Percentiles rank a stretch among this genome's conserved stretches.
Conservation (phyloP, 2,113 vertebrate genomes). For the Tupaia tana region DNA sequence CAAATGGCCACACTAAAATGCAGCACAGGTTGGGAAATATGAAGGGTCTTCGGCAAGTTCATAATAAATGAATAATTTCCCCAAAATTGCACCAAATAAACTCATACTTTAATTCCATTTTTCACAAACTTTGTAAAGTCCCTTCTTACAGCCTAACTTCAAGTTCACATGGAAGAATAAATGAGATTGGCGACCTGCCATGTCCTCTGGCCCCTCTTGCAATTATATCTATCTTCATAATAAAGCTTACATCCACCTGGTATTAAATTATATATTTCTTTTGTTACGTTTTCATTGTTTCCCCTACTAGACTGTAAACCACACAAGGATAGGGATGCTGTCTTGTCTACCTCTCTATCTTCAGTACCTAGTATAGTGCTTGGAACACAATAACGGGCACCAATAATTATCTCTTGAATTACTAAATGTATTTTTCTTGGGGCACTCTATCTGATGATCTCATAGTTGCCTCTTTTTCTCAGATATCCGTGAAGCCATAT, state of each 20-base stretch:
- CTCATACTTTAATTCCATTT: too few relatives aligned
- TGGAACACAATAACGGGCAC: background rate
- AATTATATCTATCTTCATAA: background rate
- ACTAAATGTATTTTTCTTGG: background rate
- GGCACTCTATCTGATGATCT: background rate
- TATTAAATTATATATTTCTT: background rate
- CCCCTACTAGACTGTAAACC: background rate
- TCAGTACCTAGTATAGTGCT: background rate
- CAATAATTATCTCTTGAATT: background rate
- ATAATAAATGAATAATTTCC: too few relatives aligned
- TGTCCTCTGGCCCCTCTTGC: background rate
- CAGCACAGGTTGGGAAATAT: background rate
- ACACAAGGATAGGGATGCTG: background rate
- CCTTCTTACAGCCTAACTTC: background rate
- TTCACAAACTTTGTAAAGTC: too few relatives aligned
- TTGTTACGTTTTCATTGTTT: background rate
- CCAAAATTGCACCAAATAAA: too few relatives aligned
- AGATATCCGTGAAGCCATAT: background rate
- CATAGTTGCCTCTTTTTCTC: background rate
- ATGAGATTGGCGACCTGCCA: background rate
- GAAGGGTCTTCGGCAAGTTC: too few relatives aligned
- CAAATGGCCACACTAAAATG: background rate
- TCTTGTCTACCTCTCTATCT: background rate
- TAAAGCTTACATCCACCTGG: background rate
- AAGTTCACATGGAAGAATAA: background rate